These are phyloP conservation scores for Sterrhoptilus dennistouni DNA, from an alignment of 2,113 vertebrate species.

Conservation along the genomic window DNA sequence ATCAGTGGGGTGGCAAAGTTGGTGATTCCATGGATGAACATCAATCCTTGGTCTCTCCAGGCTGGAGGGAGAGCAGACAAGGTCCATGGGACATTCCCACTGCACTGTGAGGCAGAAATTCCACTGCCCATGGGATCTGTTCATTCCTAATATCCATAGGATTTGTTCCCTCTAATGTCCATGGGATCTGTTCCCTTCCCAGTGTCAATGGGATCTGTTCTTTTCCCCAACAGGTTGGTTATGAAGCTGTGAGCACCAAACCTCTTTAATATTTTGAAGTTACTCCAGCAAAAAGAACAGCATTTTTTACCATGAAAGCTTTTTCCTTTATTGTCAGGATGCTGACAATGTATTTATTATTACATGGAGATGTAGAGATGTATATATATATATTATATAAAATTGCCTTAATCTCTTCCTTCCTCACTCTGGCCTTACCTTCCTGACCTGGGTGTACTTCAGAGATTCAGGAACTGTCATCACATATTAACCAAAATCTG, in stretches of 20 bases:
- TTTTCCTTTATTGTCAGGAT: neutral
- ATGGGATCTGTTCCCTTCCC: neutral
- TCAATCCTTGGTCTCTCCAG: neutral
- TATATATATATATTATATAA: neutral
- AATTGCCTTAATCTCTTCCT: neutral
- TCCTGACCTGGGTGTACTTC: neutral
- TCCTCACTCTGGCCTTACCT: neutral
- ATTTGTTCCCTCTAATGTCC: too few species aligned
- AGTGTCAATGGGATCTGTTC: neutral
- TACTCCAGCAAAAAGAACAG: neutral
- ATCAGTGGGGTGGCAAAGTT: neutral
- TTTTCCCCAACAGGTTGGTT: neutral
- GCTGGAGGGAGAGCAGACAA: neutral
- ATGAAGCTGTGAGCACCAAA: neutral
- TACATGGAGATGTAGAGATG: neutral
- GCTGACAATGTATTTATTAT: neutral
- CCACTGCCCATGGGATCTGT: neutral
- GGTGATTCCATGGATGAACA: neutral
- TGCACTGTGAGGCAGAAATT: accelerated
- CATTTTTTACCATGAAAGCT: neutral
- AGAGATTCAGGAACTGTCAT: neutral
- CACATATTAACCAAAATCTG: neutral
- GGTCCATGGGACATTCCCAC: neutral
- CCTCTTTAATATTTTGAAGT: neutral
- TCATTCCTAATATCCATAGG: accelerated